These are phyloP conservation scores for Argya squamiceps DNA, from an alignment of 2,797 vertebrate species.

Conservation along the genomic window DNA sequence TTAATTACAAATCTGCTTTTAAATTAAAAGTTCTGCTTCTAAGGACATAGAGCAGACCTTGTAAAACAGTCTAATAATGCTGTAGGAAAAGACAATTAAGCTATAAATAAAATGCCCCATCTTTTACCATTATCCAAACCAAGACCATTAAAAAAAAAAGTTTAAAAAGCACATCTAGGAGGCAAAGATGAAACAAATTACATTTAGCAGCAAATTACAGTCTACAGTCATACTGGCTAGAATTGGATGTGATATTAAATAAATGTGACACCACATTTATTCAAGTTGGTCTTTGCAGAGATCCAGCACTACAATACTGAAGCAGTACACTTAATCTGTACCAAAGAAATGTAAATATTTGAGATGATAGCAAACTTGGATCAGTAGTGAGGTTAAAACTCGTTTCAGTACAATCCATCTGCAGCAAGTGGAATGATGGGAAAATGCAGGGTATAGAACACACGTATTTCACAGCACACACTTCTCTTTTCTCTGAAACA, in stretches of 20 bases:
- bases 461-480: rapidly evolving
- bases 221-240: neutral
- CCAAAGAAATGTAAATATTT: neutral
- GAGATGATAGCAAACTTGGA: neutral
- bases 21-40: neutral
- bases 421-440: neutral
- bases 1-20: conserved; percentile 18
- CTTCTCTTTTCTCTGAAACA: neutral
- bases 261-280: neutral
- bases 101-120: conserved; percentile 39
- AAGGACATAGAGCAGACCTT: conserved; percentile 2
- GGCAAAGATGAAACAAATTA: neutral
- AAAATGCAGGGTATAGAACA: neutral
- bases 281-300: neutral
- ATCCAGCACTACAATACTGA: neutral
- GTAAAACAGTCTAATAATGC: neutral
- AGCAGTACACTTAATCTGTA: neutral
- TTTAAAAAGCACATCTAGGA: neutral
- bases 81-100: conserved; percentile 30
- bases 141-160: neutral
- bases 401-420: neutral
- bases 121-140: neutral
- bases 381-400: neutral
- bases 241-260: neutral
- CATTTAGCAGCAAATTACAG: neutral